A percentile compares a stretch with the other conserved stretches of the same genome.
Evolutionary conservation across 2,888 invertebrate genomes (phyloP).

Genomic region (Parochlus steinenii): DNA sequence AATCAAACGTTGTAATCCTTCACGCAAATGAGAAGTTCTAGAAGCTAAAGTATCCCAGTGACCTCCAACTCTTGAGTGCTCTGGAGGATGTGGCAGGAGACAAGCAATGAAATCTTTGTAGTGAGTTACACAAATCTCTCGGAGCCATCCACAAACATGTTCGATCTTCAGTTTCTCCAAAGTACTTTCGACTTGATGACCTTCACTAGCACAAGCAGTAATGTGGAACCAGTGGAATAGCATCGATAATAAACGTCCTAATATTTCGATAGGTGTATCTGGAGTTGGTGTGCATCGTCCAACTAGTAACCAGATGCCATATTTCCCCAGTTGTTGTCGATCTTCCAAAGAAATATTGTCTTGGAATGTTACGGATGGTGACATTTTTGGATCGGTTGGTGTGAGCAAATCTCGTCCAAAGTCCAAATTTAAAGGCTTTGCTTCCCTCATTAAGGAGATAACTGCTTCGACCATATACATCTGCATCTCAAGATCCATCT

Average conservation of each 20-base stretch:
- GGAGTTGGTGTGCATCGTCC: constrained; percentile 74
- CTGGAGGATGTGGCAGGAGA: constrained; percentile 87
- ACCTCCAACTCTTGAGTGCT: constrained; percentile 88
- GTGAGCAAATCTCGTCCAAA: constrained; percentile 31
- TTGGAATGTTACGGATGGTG: no score
- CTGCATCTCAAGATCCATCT: constrained; percentile 80
- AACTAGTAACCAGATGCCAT: constrained; percentile 94
- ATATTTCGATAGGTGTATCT: constrained; percentile 57
- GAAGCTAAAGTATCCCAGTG: constrained; percentile 87
- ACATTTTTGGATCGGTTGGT: constrained; percentile 19
- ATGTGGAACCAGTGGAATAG: constrained; percentile 99
- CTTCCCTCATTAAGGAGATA: constrained; percentile 81
- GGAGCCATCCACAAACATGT: constrained; percentile 86
- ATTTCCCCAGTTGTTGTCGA: constrained; percentile 75
- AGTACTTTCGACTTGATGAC: constrained; percentile 67
- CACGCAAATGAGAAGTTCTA: constrained; percentile 79
- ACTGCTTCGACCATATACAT: constrained; percentile 89
- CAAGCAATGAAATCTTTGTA: constrained; percentile 85
- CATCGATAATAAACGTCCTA: constrained; percentile 87
- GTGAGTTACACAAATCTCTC: constrained; percentile 63
- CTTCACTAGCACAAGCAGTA: constrained; percentile 90
- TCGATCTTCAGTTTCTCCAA: constrained; percentile 84
- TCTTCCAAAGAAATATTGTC: constrained; percentile 72
- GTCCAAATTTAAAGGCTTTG: constrained; percentile 62
- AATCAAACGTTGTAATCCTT: constrained; percentile 84